phyloP scores from a whole-genome alignment of 2,888 invertebrate genomes.

The Cinara cedri region DNA sequence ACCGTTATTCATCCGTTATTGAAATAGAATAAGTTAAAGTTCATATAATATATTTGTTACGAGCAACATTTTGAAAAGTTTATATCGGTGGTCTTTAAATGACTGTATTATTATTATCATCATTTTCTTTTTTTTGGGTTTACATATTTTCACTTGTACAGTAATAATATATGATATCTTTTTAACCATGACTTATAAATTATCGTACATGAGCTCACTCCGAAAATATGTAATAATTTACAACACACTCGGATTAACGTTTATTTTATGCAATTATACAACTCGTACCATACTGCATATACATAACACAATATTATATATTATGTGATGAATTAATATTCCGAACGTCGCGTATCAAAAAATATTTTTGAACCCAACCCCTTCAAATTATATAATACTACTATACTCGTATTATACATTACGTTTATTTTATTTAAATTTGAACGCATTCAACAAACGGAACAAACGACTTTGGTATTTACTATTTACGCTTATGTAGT shows the following conservation, averaged over 20 bases:
- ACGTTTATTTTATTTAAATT: conserved; percentile 36
- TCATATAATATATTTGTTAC: neutral
- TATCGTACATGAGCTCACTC: conserved; percentile 10
- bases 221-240: conserved; percentile 39
- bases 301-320: too few species aligned
- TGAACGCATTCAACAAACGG: neutral
- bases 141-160: too few species aligned
- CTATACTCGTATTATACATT: too few species aligned
- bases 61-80: neutral
- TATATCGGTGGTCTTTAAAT: neutral
- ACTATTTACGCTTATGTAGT: too few species aligned
- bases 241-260: conserved; percentile 17
- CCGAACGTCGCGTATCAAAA: conserved; percentile 29
- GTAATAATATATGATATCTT: neutral
- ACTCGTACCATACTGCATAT: neutral
- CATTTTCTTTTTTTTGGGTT: too few species aligned
- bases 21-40: too few species aligned
- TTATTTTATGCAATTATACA: conserved; percentile 39
- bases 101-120: conserved; percentile 17
- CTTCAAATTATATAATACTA: conserved; percentile 37
- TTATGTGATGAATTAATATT: conserved; percentile 33
- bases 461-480: conserved; percentile 32
- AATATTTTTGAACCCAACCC: conserved; percentile 44
- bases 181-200: conserved; percentile 13
- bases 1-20: too few species aligned